Evolutionary conservation across 2,113 vertebrate genomes (phyloP).

Genomic region (Gavialis gangeticus): DNA sequence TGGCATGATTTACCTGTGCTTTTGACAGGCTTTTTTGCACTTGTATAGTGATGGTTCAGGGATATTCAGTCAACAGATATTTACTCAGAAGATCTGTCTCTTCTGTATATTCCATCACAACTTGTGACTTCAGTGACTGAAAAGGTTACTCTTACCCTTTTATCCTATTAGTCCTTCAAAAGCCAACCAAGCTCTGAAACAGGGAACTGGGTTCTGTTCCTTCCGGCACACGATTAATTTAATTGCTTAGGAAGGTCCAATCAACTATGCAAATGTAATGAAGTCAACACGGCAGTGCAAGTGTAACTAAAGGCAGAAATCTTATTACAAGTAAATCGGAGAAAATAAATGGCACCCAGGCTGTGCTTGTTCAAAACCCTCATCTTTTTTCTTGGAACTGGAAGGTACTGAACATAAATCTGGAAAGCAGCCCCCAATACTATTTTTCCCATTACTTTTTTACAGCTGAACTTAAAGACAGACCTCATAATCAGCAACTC

Average conservation of each 20-base stretch:
- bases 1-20: too few relatives aligned
- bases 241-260: not conserved
- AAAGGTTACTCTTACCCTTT: not conserved
- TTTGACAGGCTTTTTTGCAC: too few relatives aligned
- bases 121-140: not conserved
- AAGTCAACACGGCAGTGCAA: not conserved
- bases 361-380: not conserved
- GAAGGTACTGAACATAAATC: not conserved
- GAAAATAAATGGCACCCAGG: constrained; percentile 34
- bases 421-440: not conserved
- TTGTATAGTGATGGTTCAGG: too few relatives aligned
- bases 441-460: not conserved
- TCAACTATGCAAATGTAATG: not conserved
- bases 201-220: constrained; percentile 5
- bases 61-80: too few relatives aligned
- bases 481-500: not conserved
- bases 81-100: not conserved
- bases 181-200: not conserved
- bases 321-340: not conserved
- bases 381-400: not conserved
- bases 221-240: not conserved
- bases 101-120: fast-evolving
- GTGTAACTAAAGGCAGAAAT: not conserved
- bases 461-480: not conserved
- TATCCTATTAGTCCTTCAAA: not conserved